These are phyloP conservation scores for Myiopsitta monachus DNA, from an alignment of 2,113 vertebrate species.

Conservation along the genomic window DNA sequence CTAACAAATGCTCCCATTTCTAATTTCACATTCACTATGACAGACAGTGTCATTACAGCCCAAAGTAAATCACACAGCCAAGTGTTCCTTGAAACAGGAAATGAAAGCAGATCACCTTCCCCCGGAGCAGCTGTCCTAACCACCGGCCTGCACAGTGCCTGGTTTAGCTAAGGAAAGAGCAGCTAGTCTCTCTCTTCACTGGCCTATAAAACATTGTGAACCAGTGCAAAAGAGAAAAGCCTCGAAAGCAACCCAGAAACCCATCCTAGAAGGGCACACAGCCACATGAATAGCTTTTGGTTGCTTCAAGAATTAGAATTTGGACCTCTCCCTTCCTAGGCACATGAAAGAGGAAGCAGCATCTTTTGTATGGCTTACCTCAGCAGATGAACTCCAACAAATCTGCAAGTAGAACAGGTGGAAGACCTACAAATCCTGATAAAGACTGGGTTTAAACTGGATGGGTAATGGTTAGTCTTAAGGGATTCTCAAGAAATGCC, in stretches of 20 bases:
- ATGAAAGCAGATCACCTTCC: not conserved
- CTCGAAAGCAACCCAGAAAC: not conserved
- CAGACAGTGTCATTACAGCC: not conserved
- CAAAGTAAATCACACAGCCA: not conserved
- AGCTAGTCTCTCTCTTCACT: not conserved
- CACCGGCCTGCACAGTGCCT: rapidly evolving
- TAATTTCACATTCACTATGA: not conserved
- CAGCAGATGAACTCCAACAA: not conserved
- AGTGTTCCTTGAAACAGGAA: constrained; percentile 16
- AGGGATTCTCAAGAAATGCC: not conserved
- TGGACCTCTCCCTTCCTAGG: not conserved
- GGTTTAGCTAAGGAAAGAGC: not conserved
- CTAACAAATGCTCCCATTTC: not conserved
- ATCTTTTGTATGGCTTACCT: not conserved
- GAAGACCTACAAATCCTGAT: not conserved
- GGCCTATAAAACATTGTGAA: not conserved
- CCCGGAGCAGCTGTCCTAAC: not conserved
- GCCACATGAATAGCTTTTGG: not conserved
- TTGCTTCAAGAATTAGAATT: not conserved
- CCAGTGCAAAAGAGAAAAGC: not conserved
- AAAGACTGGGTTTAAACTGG: not conserved
- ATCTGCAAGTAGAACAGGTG: not conserved
- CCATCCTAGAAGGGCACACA: not conserved
- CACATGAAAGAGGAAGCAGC: rapidly evolving
- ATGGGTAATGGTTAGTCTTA: not conserved